Evolutionary conservation across 2,797 vertebrate genomes (phyloP).

Genomic region (Spinus olivaceus): DNA sequence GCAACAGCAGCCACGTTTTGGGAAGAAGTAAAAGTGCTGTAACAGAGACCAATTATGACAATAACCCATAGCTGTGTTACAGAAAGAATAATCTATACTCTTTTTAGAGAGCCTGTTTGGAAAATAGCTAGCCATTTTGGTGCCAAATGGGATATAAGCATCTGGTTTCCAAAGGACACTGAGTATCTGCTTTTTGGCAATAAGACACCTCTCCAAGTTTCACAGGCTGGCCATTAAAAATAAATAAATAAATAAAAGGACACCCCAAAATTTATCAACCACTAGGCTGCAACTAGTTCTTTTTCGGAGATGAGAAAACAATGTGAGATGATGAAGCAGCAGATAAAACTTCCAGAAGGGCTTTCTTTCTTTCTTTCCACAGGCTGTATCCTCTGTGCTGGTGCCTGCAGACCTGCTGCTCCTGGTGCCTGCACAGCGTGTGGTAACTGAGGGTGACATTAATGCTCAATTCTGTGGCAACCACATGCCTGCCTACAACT

Average conservation of each 20-base stretch:
- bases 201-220: neutral
- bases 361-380: neutral
- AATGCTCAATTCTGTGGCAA: slow-evolving; percentile 25
- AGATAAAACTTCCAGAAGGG: neutral
- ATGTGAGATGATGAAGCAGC: neutral
- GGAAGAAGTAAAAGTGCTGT: neutral
- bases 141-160: neutral
- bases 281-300: neutral
- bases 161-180: neutral
- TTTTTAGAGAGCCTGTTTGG: neutral
- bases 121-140: neutral
- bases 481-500: slow-evolving; percentile 11
- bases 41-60: neutral
- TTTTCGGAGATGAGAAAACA: neutral
- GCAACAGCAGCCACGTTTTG: neutral
- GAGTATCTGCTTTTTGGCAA: neutral
- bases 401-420: neutral
- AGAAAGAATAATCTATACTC: neutral
- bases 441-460: neutral
- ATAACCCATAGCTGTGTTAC: neutral
- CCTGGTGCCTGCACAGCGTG: neutral
- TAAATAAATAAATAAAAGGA: neutral
- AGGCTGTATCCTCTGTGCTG: neutral
- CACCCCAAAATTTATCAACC: neutral
- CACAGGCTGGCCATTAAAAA: neutral